Base-by-base conservation (phyloP, 2,797 vertebrate genomes). In the Pseudotriccus pelzelni region DNA sequence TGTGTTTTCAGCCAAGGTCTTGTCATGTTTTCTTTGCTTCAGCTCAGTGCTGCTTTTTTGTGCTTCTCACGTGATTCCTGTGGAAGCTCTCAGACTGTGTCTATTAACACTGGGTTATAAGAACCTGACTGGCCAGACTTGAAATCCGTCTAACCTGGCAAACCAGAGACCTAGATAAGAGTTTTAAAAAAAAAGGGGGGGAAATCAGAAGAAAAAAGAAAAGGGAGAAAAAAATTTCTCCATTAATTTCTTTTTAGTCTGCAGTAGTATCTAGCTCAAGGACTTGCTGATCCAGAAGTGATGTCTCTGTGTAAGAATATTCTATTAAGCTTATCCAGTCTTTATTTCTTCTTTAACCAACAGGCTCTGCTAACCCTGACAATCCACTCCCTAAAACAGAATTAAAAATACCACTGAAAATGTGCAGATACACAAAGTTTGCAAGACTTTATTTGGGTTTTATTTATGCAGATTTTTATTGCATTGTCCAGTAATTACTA, bases 151-250 rank as follows among this genome's bases (percentile, higher is more conserved):
- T 70, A 15, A 21, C 17, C 27, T 82, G 46, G 30, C 43, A 34
- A 18, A 49, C 17, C 20, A 85, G 50, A 82, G 9, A 84, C 22
- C 27, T 46, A 56, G 55, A 15, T 46, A 66, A 53, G 13, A 77
- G 20, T 8, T 47, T n/a, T n/a, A n/a, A 3, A 2, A 23, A 73
- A 69, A n/a, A 16, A 28, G 8, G 5, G 2, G 2, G 2, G 0
- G 1, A 1, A 24, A 23, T 28, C 25, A 43, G 10, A 27, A 17
- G 12, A 12, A 18, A 41, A 32, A 46, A 20, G 9, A 32, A 52
- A 52, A 76, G 4, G 16, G 7, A 62, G 49, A 74, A 41, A 67
- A 46, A 6, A 12, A 56, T 39, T 52, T 64, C 19, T 30, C 14
- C 6, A 14, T 46, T 4, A n/a, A 20, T 83, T 85, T 77, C 4